A percentile compares a stretch with the other conserved stretches of the same genome.
phyloP scores from a whole-genome alignment of 2,113 vertebrate genomes.

The Pelecanoides urinatrix region DNA sequence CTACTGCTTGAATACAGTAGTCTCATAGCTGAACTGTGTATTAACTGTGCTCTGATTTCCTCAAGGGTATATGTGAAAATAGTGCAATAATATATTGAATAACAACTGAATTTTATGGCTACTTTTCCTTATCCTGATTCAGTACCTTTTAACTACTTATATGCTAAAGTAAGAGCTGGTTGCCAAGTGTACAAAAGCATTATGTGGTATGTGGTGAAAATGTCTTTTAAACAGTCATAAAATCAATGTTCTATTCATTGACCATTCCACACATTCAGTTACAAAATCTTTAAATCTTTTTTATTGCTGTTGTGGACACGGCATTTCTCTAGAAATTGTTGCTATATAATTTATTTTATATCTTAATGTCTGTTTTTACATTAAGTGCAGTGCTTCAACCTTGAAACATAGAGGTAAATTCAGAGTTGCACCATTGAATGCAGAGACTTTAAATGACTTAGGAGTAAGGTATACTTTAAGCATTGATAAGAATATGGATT shows the following conservation, averaged over 20 bases:
- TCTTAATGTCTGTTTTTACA: not conserved
- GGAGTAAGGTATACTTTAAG: not conserved
- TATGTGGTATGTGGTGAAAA: not conserved
- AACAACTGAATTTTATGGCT: not conserved
- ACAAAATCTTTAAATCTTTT: constrained; percentile 6
- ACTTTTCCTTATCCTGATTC: not conserved
- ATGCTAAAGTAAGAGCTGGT: not conserved
- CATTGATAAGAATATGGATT: not conserved
- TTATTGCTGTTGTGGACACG: not conserved
- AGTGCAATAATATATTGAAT: constrained; percentile 2
- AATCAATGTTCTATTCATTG: not conserved
- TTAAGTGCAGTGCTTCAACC: not conserved
- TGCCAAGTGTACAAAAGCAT: not conserved
- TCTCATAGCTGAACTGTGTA: not conserved
- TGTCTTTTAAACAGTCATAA: constrained; percentile 19
- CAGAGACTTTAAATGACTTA: not conserved
- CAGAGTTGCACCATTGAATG: not conserved
- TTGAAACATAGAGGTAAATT: not conserved
- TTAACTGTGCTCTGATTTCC: not conserved
- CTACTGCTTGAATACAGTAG: not conserved
- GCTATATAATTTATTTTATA: not conserved
- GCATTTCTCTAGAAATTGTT: constrained; percentile 23
- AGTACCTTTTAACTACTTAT: constrained; percentile 5
- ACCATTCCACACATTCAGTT: not conserved
- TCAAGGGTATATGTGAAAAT: constrained; percentile 26